These are phyloP conservation scores for Agonopterix arenella DNA, from an alignment of 2,888 invertebrate genomes.

Conservation along the genomic window DNA sequence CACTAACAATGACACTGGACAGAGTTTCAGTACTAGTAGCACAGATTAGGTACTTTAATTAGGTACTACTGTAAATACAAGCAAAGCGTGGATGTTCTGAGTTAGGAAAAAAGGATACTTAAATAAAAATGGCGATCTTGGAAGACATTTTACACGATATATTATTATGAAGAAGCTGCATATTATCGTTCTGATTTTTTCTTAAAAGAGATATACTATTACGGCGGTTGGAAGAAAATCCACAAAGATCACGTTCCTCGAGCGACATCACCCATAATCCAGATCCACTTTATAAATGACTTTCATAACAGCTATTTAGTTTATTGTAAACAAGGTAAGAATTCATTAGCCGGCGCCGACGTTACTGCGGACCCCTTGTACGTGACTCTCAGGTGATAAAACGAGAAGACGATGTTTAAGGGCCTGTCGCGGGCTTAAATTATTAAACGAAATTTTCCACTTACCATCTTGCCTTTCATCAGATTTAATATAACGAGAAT, in stretches of 20 bases:
- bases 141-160: too few relatives aligned
- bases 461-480: conserved; percentile 19
- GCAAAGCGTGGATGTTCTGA: too few relatives aligned
- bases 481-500: conserved; percentile 8
- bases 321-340: conserved; percentile 65
- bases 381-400: conserved; percentile 60
- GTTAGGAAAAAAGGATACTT: too few relatives aligned
- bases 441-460: conserved; percentile 40
- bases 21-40: too few relatives aligned
- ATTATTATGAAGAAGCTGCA: too few relatives aligned
- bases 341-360: conserved; percentile 53
- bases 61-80: too few relatives aligned
- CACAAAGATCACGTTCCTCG: conserved; percentile 50
- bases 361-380: conserved; percentile 37
- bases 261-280: conserved; percentile 56
- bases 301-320: conserved; percentile 60
- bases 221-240: conserved; percentile 28
- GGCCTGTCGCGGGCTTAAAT: conserved; percentile 38
- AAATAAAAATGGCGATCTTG: too few relatives aligned
- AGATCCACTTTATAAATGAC: conserved; percentile 52
- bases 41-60: too few relatives aligned
- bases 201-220: too few relatives aligned
- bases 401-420: conserved; percentile 32
- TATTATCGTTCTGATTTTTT: too few relatives aligned
- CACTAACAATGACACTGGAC: too few relatives aligned